Evolutionary conservation across 2,888 invertebrate species (phyloP), one percentile per base, ranked within the genome.

Genomic region (Chymomyza procnemis): DNA sequence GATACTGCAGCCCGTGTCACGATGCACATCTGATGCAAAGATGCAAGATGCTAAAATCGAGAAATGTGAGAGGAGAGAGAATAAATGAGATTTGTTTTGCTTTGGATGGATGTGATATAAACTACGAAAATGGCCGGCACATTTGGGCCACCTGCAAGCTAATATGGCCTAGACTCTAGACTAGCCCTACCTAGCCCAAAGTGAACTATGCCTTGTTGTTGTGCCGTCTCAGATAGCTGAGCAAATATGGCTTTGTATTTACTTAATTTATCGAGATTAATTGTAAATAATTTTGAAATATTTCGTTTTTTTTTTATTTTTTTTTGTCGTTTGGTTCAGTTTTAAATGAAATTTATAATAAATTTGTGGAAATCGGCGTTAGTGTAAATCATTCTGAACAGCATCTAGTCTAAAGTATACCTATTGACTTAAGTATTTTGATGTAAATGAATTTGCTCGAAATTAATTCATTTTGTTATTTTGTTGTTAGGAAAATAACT

Each of bases 331-430:
- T 34, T 34, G 34, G 58, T 34, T 21, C 34, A 19, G 30, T 26
- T 34, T 64, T 16, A n/a, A n/a, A n/a, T n/a, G n/a, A n/a, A n/a
- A n/a, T n/a, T n/a, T n/a, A n/a, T n/a, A n/a, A n/a, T 59, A 41
- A 50, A 47, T 61, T 47, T 18, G 48, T 59, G 34, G 3, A 3
- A 41, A 41, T 55, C 4, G n/a, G 30, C 55, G 64, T 61, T 66
- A 77, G 64, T 80, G 76, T 80, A 87, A 75, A 80, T 75, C 82
- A 73, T 73, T 71, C 71, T 76, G 58, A 73, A 73, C 70, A 71
- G 75, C 86, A 84, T 87, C 88, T 88, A 88, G 88, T 88, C 87
- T 74, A 75, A 75, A 76, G 67, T 80, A 69, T 67, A n/a, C 14
- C 14, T 16, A 9, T 9, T 12, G 34, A 5, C 34, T 12, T 41